A percentile compares a stretch with the other conserved stretches of the same genome.
Evolutionary conservation across 2,888 invertebrate genomes (phyloP).

Genomic region (Aleiodes leptofemur): DNA sequence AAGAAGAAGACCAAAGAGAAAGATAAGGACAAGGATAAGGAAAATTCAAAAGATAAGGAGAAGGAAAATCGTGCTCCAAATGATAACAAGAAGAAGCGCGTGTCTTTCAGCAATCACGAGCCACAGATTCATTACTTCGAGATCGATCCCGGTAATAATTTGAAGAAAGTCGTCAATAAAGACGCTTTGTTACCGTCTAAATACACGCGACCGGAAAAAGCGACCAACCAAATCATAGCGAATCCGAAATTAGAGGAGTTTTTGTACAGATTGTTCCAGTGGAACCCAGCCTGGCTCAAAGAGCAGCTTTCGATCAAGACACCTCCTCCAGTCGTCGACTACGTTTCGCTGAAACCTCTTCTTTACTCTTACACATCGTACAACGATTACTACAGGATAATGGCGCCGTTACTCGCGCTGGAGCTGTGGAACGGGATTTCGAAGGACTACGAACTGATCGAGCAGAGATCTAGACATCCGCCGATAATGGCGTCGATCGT

Average conservation of each 20-base stretch:
- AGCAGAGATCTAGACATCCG: constrained; percentile 46
- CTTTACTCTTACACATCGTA: constrained; percentile 78
- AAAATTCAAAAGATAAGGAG: constrained; percentile 52
- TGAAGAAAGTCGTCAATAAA: constrained; percentile 63
- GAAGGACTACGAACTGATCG: constrained; percentile 61
- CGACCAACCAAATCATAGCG: constrained; percentile 62
- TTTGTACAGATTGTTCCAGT: constrained; percentile 78
- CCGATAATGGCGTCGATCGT: constrained; percentile 55
- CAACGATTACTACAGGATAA: constrained; percentile 79
- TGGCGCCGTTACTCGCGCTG: constrained; percentile 79
- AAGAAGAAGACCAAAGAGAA: constrained; percentile 56
- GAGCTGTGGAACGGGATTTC: constrained; percentile 79
- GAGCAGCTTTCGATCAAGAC: constrained; percentile 75
- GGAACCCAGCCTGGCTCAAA: constrained; percentile 83
- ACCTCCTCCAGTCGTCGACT: constrained; percentile 78
- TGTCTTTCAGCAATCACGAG: constrained; percentile 59
- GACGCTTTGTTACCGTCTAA: constrained; percentile 63
- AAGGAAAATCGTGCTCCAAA: constrained; percentile 41
- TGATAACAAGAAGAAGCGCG: constrained; percentile 55
- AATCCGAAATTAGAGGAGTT: constrained; percentile 72
- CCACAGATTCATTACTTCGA: constrained; percentile 53
- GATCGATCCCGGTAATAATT: constrained; percentile 57
- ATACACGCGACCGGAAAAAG: constrained; percentile 38
- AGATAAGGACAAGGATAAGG: too few relatives aligned
- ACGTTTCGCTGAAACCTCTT: constrained; percentile 77